A percentile compares a stretch with the other conserved stretches of the same genome.
Conservation (phyloP, 1,140 invertebrate genomes). For the Delia radicum region DNA sequence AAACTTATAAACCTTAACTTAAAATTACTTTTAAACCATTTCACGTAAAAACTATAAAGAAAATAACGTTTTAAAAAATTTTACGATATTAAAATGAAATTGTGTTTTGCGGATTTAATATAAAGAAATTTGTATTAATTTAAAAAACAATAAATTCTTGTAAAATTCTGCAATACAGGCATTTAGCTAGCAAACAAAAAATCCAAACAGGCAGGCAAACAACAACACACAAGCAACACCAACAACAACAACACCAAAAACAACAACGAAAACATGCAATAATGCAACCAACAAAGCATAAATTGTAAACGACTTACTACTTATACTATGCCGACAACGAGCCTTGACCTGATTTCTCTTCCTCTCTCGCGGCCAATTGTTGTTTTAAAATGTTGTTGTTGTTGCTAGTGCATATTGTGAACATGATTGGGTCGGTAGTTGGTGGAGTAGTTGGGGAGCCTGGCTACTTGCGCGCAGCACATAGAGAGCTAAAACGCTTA, state of each 20-base stretch:
- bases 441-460: slow-evolving; percentile 4
- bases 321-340: slow-evolving; percentile 46
- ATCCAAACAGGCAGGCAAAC: neutral
- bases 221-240: neutral
- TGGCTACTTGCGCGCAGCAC: neutral
- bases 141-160: too few relatives aligned
- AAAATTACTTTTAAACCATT: too few relatives aligned
- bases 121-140: too few relatives aligned
- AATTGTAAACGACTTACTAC: slow-evolving; percentile 44
- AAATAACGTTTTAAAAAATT: too few relatives aligned
- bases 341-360: slow-evolving; percentile 57
- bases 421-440: neutral
- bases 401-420: neutral
- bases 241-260: slow-evolving; percentile 26
- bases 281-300: slow-evolving; percentile 56
- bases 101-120: too few relatives aligned
- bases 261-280: neutral
- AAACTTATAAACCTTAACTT: too few relatives aligned
- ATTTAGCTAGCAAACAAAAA: neutral
- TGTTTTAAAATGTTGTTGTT: neutral
- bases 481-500: neutral
- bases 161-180: too few relatives aligned
- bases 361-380: slow-evolving; percentile 41
- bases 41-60: too few relatives aligned
- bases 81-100: too few relatives aligned